A percentile compares a stretch with the other conserved stretches of the same genome.
These are phyloP conservation scores for Tipula vernalis DNA, from an alignment of 2,888 invertebrate genomes.

Conservation along the genomic window DNA sequence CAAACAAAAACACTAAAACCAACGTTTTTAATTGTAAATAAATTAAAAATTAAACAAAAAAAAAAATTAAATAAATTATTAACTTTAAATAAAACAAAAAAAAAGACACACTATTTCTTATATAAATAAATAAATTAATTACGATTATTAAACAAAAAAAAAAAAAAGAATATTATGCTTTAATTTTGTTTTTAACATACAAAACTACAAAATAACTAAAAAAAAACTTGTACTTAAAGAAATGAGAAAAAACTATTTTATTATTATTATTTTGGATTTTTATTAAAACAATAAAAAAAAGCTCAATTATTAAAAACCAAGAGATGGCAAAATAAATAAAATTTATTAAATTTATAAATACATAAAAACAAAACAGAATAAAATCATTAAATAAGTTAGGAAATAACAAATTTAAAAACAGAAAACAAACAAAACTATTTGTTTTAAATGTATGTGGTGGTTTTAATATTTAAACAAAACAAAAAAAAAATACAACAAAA, in stretches of 20 bases:
- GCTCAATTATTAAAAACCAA: background rate
- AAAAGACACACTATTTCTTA: background rate
- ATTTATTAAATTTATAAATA: background rate
- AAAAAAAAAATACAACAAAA: background rate
- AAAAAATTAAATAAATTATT: background rate
- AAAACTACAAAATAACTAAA: background rate
- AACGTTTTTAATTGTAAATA: slow-evolving; percentile 4
- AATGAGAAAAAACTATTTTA: background rate
- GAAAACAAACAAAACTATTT: background rate
- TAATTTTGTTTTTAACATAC: background rate
- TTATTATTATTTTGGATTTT: background rate
- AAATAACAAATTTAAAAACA: background rate
- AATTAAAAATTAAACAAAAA: background rate
- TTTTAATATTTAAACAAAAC: slow-evolving; percentile 5
- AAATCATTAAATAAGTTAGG: background rate
- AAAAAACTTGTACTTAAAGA: background rate
- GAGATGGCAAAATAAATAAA: background rate
- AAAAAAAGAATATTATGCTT: background rate
- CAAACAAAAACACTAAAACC: background rate
- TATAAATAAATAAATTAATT: background rate
- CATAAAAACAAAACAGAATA: background rate
- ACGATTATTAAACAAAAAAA: background rate
- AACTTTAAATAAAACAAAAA: background rate
- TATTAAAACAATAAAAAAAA: background rate
- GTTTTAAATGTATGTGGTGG: slow-evolving; percentile 9